These are phyloP conservation scores for Nothoprocta pentlandii DNA, from an alignment of 2,113 vertebrate genomes.

Conservation along the genomic window DNA sequence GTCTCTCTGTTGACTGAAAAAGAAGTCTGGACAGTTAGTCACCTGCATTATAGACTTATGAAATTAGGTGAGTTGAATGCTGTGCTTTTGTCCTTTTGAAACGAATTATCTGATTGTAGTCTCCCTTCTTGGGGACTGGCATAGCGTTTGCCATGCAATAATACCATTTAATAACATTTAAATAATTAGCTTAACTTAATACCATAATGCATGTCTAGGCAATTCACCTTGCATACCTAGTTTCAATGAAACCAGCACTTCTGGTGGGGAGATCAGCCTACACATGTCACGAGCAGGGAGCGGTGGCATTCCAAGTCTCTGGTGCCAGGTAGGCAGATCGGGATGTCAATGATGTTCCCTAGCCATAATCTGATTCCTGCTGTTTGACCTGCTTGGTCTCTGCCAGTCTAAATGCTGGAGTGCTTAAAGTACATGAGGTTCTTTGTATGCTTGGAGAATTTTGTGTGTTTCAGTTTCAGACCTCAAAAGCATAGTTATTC, in stretches of 20 bases:
- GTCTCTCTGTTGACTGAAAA: neutral
- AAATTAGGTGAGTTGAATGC: neutral
- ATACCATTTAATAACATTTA: neutral
- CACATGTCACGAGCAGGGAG: neutral
- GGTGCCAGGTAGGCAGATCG: neutral
- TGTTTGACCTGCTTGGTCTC: neutral
- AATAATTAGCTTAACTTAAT: neutral
- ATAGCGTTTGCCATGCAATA: neutral
- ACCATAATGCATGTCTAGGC: neutral
- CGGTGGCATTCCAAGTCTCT: neutral
- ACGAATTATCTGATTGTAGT: neutral
- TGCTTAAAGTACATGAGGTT: no score
- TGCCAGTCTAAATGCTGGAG: neutral
- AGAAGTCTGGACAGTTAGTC: neutral
- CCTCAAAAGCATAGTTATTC: neutral
- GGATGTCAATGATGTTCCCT: neutral
- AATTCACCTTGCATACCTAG: neutral
- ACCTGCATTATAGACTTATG: neutral
- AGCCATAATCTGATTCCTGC: neutral
- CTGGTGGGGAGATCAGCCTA: neutral
- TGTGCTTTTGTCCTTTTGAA: neutral
- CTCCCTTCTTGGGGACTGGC: neutral
- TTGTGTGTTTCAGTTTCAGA: neutral
- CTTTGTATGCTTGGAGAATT: neutral
- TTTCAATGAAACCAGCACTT: neutral